Evolutionary conservation across 2,888 invertebrate species (phyloP).

Genomic region (Hedya salicella): DNA sequence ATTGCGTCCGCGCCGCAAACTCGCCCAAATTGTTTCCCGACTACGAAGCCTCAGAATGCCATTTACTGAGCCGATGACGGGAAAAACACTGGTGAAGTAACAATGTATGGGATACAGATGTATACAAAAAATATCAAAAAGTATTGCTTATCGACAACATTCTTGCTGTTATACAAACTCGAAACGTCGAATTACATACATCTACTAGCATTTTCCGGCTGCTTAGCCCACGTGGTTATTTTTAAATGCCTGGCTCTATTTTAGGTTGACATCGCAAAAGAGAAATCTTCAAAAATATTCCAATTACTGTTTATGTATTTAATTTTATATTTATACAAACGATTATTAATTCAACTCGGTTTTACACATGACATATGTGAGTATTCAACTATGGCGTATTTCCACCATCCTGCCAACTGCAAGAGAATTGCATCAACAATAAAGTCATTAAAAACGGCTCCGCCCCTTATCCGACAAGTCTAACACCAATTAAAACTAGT

Average conservation of each 20-base stretch:
- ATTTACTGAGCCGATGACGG: conserved; percentile 44
- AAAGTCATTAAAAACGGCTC: conserved; percentile 54
- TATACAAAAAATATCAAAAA: not conserved
- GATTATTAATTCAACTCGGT: not conserved
- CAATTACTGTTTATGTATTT: too few species aligned
- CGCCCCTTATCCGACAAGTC: conserved; percentile 41
- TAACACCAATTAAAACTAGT: conserved; percentile 73
- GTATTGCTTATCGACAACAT: conserved; percentile 1
- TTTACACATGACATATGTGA: not conserved
- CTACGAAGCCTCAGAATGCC: conserved; percentile 25
- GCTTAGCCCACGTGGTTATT: too few species aligned
- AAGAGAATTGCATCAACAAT: conserved; percentile 19
- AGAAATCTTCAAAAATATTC: too few species aligned
- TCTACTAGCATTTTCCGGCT: too few species aligned
- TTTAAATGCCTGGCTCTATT: too few species aligned
- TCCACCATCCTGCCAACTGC: conserved; percentile 7
- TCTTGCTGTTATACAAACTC: not conserved
- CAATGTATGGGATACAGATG: not conserved
- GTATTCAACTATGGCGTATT: not conserved
- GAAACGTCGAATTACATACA: not conserved
- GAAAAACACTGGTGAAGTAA: conserved; percentile 13
- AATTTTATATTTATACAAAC: too few species aligned
- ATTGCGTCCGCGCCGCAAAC: conserved; percentile 71
- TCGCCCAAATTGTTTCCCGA: conserved; percentile 73
- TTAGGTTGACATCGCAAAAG: too few species aligned